Base-by-base conservation (phyloP, 2,797 vertebrate genomes). In the Xiphorhynchus erythropygius region DNA sequence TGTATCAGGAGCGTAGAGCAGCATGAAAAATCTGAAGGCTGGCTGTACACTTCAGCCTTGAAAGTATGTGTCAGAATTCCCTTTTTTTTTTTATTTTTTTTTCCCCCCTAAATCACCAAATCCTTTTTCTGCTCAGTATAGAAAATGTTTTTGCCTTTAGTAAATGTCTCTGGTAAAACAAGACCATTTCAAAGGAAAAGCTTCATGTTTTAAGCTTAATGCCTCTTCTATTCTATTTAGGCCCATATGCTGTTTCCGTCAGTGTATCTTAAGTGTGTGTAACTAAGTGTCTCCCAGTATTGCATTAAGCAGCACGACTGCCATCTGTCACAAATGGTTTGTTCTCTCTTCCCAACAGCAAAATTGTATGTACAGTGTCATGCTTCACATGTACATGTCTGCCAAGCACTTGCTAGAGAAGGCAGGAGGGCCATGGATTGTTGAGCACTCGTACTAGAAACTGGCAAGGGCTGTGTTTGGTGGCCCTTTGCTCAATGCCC, bases 1-100 rank as follows among this genome's bases (percentile, higher is more conserved):
- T 84, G 87, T 93, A 92, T 91, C 56, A 82, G 90, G 84, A 89
- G 93, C 68, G 73, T 87, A 85, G 77, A 92, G 82, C 83, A 89
- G 94, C 94, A 93, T 93, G 84, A 95, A 70, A 94, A 95, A 89
- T 87, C 77, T 93, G 79, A 89, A 89, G 64, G 47, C 93, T 93
- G 93, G 73, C 68, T 83, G 65, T 63, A 78, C 17, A 5, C 82
- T 94, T 92, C 57, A 1, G 11, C 84, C 52, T 89, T 62, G 81
- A 65, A 91, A 90, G 23, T 9, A 13, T 35, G 15, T 70, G 46
- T 52, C 60, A 69, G 42, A 76, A 44, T 71, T 70, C 16, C 11
- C 23, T 23, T 59, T 35, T 18, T 71, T 55, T 35, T 56, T 13
- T 56, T 23, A 19, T 8, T 3, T 0, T 56, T 44, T 21, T 19